These are phyloP conservation scores for Lottia scabra DNA, from an alignment of 2,888 invertebrate genomes.

Conservation along the genomic window DNA sequence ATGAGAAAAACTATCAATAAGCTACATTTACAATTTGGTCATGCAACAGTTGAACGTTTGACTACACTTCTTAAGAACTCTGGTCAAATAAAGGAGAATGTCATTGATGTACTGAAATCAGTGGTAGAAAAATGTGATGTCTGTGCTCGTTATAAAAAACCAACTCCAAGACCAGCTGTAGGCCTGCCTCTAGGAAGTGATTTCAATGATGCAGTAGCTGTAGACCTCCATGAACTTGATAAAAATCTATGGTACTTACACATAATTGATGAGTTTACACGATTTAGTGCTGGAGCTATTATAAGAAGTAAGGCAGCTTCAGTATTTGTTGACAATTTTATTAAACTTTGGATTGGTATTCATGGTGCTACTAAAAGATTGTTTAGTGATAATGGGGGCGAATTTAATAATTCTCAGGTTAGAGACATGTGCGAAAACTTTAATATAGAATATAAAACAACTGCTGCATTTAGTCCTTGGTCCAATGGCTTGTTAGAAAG, in stretches of 20 bases:
- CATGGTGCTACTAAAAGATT: constrained; percentile 19
- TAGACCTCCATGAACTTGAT: constrained; percentile 21
- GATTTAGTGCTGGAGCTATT: constrained; percentile 18
- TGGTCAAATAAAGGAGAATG: constrained; percentile 7
- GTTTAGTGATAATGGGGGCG: constrained; percentile 17
- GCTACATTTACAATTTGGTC: constrained; percentile 17
- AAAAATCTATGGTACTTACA: constrained; percentile 18
- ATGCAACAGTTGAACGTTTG: constrained; percentile 15
- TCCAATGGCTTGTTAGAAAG: constrained; percentile 17
- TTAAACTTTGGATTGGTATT: constrained; percentile 18
- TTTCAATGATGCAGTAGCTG: constrained; percentile 23
- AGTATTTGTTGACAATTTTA: constrained; percentile 16
- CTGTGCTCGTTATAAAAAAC: constrained; percentile 6
- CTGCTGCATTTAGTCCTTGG: constrained; percentile 26
- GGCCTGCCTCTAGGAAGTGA: constrained; percentile 17
- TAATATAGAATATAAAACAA: constrained; percentile 20
- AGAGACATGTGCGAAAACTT: constrained; percentile 21
- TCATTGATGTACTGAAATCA: constrained; percentile 7
- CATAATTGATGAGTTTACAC: constrained; percentile 11
- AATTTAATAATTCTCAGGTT: constrained; percentile 19
- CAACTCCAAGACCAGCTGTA: constrained; percentile 18
- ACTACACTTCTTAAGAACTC: background rate
- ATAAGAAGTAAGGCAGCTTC: constrained; percentile 10
- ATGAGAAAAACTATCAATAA: constrained; percentile 6
- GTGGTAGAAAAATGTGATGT: background rate